Evolutionary conservation across 2,113 vertebrate species (phyloP).

Genomic region (Tupaia tana): DNA sequence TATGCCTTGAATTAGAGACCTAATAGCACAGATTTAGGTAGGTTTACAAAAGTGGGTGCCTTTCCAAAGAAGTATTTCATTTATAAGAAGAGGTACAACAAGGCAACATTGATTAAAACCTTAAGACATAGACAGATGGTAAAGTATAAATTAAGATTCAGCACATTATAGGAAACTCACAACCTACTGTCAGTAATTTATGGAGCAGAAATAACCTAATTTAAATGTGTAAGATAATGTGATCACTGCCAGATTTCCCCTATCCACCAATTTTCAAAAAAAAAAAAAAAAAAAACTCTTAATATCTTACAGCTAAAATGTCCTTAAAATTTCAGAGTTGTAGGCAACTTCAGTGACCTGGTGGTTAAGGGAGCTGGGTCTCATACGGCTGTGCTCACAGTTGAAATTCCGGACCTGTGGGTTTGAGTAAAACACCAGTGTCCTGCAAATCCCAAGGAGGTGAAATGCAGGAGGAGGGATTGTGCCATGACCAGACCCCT

Average conservation of each 20-base stretch:
- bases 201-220: slow-evolving; percentile 57
- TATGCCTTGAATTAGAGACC: background rate
- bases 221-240: slow-evolving; percentile 71
- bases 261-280: background rate
- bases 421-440: no score
- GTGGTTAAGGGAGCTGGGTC: no score
- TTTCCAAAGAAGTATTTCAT: background rate
- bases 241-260: slow-evolving; percentile 31
- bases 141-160: slow-evolving; percentile 33
- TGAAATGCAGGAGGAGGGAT: no score
- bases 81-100: background rate
- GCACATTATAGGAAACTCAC: slow-evolving; percentile 55
- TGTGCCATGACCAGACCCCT: no score
- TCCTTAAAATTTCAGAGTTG: background rate
- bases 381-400: no score
- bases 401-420: no score
- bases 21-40: background rate
- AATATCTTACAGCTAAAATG: slow-evolving; percentile 20
- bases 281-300: slow-evolving; percentile 38
- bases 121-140: background rate
- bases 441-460: no score
- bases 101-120: slow-evolving; percentile 39
- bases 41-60: background rate
- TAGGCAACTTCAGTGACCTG: no score
- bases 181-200: slow-evolving; percentile 62